These are phyloP conservation scores for Chauna torquata DNA, from an alignment of 2,113 vertebrate species.

Conservation along the genomic window DNA sequence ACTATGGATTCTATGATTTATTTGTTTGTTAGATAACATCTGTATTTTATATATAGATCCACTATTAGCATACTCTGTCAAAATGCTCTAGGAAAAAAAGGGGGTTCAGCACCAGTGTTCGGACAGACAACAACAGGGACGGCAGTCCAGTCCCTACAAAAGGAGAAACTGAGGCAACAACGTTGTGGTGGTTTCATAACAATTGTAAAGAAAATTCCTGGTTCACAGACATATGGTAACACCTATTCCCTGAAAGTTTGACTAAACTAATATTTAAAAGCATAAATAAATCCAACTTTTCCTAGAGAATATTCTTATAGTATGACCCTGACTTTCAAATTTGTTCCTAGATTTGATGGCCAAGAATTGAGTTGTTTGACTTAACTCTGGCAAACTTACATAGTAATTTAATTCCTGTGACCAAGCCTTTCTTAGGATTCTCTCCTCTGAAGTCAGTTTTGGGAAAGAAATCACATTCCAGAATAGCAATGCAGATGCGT, in stretches of 20 bases:
- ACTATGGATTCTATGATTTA: neutral
- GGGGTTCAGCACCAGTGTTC: neutral
- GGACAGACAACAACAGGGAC: neutral
- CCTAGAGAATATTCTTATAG: neutral
- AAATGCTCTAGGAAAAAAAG: neutral
- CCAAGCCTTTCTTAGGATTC: slow-evolving; percentile 11
- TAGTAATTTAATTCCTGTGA: slow-evolving; percentile 46
- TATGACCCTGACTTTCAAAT: neutral
- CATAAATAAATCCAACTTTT: neutral
- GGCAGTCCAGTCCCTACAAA: neutral
- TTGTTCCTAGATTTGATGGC: slow-evolving; percentile 3
- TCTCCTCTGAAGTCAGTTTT: slow-evolving; percentile 38
- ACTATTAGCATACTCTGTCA: neutral
- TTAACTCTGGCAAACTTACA: slow-evolving; percentile 22
- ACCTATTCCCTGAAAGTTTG: neutral
- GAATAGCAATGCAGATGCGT: slow-evolving; percentile 35
- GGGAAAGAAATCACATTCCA: slow-evolving; percentile 28
- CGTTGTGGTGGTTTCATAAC: neutral
- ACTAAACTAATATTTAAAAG: neutral
- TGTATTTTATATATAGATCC: neutral
- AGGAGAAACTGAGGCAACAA: neutral
- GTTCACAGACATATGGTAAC: neutral
- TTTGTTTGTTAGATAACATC: neutral
- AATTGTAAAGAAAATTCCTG: neutral
- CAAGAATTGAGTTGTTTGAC: slow-evolving; percentile 32